These are phyloP conservation scores for Mus spicilegus DNA, from an alignment of 2,113 vertebrate genomes.

Conservation along the genomic window DNA sequence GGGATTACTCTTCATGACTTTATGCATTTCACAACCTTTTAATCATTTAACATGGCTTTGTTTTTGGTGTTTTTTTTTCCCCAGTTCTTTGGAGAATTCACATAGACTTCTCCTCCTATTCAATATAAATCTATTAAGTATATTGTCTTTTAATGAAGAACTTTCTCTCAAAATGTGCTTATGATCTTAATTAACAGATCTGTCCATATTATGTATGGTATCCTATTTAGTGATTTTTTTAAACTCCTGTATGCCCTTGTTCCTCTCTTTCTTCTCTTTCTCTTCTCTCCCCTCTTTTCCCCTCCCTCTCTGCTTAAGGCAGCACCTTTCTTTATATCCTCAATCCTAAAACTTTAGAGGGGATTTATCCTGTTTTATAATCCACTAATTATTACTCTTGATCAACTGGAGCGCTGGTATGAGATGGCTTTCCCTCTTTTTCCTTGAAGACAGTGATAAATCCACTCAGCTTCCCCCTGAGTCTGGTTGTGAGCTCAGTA, in stretches of 20 bases:
- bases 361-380: neutral
- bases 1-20: neutral
- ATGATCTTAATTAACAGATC: neutral
- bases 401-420: neutral
- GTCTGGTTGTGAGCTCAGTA: neutral
- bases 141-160: slow-evolving; percentile 17
- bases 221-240: neutral
- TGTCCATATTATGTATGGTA: neutral
- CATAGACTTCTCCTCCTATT: neutral
- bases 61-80: slow-evolving; percentile 6
- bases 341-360: slow-evolving; percentile 28
- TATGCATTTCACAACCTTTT: neutral
- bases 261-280: neutral
- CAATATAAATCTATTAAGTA: neutral
- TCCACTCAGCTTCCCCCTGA: neutral
- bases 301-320: neutral
- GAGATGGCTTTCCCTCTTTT: neutral
- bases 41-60: slow-evolving; percentile 24
- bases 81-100: slow-evolving; percentile 12
- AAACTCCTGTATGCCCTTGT: neutral
- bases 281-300: too few species aligned
- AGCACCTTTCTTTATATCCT: neutral
- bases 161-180: neutral
- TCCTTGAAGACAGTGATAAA: neutral
- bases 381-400: neutral